phyloP scores from a whole-genome alignment of 1,140 invertebrate genomes.

The Hermatobates lingyangjiaoensis region DNA sequence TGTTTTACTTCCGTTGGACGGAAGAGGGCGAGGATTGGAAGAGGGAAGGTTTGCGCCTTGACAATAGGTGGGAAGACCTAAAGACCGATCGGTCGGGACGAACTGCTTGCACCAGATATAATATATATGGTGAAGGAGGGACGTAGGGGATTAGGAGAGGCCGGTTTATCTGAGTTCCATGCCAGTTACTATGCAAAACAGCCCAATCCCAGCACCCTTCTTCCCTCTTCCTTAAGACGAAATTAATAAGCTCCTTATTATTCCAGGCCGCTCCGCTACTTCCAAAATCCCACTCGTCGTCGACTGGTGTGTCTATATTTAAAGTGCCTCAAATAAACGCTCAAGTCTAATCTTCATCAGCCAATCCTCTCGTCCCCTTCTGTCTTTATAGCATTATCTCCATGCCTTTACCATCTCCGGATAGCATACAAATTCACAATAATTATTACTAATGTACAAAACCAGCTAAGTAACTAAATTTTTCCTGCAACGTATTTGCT shows the following conservation, averaged over 20 bases:
- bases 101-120: too few species aligned
- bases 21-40: too few species aligned
- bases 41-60: too few species aligned
- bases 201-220: constrained; percentile 2
- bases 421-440: constrained; percentile 3
- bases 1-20: too few species aligned
- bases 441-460: background rate
- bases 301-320: constrained; percentile 1
- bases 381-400: constrained; percentile 2
- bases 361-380: constrained; percentile 3
- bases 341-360: constrained; percentile 6
- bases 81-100: too few species aligned
- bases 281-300: constrained; percentile 3
- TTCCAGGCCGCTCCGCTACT: constrained; percentile 10
- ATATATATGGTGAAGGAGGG: too few species aligned
- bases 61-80: too few species aligned
- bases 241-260: constrained; percentile 13
- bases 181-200: constrained; percentile 13
- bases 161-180: constrained; percentile 1
- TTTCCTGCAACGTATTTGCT: too few species aligned
- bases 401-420: too few species aligned
- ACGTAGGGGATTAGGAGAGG: too few species aligned
- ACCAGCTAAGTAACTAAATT: too few species aligned
- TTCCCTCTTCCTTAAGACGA: constrained; percentile 9
- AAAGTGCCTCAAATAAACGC: constrained; percentile 9